Conservation (phyloP, 1,140 invertebrate species). For the Pseudomyrmex cubaensis region DNA sequence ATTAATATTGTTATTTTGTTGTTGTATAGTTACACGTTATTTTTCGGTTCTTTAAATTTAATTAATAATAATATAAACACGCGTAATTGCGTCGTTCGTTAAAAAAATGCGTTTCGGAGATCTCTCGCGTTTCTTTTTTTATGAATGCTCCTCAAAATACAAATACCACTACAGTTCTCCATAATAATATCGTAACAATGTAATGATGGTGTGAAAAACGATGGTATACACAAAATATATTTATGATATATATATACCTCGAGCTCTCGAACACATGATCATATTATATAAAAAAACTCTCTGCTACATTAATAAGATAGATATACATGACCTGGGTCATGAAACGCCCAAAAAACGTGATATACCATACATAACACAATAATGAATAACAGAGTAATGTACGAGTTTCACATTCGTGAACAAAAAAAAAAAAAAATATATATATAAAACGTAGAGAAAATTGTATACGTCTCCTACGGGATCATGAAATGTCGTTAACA, state of each 20-base stretch:
- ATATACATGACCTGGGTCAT: slow-evolving; percentile 44
- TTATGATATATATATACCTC: slow-evolving; percentile 57
- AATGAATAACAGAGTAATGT: slow-evolving; percentile 63
- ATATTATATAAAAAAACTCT: slow-evolving; percentile 50
- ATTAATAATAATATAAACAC: too few species aligned
- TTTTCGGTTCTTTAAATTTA: too few species aligned
- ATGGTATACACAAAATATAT: slow-evolving; percentile 67
- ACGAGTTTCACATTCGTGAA: slow-evolving; percentile 59
- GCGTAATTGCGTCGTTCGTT: too few species aligned
- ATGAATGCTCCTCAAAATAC: slow-evolving; percentile 27
- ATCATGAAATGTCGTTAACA: slow-evolving; percentile 60
- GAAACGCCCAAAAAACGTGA: slow-evolving; percentile 62
- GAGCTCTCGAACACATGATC: slow-evolving; percentile 71
- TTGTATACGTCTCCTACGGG: slow-evolving; percentile 62
- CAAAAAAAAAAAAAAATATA: slow-evolving; percentile 26
- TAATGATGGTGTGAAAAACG: slow-evolving; percentile 59
- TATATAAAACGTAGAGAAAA: slow-evolving; percentile 28
- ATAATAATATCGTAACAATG: slow-evolving; percentile 62
- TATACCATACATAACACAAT: slow-evolving; percentile 69
- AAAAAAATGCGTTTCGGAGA: background rate
- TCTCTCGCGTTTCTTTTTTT: slow-evolving; percentile 44
- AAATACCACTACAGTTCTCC: slow-evolving; percentile 61
- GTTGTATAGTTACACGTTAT: too few species aligned
- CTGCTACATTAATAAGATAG: slow-evolving; percentile 61
- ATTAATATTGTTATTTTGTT: too few species aligned